Evolutionary conservation across 2,888 invertebrate genomes (phyloP), one percentile per base, ranked within the genome.

Genomic region (Andrena bucephala): DNA sequence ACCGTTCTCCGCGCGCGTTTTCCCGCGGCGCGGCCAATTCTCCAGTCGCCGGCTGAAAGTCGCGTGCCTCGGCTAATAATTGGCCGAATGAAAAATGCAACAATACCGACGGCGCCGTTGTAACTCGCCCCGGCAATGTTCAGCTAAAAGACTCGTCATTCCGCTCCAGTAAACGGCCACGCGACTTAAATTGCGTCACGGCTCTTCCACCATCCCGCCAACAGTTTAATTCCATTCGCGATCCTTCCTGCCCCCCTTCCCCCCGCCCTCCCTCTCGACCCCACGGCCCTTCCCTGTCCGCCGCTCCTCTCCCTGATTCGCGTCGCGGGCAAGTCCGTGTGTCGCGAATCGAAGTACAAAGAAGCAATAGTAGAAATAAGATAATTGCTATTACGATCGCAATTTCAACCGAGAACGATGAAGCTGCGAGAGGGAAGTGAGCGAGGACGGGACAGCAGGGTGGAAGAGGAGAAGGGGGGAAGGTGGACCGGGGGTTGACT

Each of bases 301-400:
- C 10, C 54, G 20, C 31, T 8, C 27, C 29, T 8, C 50, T 50
- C 85, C 60, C 83, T 69, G 82, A 70, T 78, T 83, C 76, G 86
- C 86, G 79, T 86, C 86, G 75, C 78, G 65, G 67, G 69, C 82
- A 69, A 77, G 77, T 79, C 72, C 84, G 73, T 79, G 82, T 84
- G 88, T 87, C 90, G 89, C 83, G 77, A 88, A 90, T 89, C 87
- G 88, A 90, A 89, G 86, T 86, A 89, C 87, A 88, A 88, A 89
- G 89, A 86, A 87, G 86, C 84, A 87, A 86, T 87, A 83, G 86
- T 85, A 88, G 89, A 89, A 90, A 92, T 91, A 90, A 90, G 90
- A 90, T 90, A 92, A 92, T 92, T 92, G 92, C 90, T 90, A 89
- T 90, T 90, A 93, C 90, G 90, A 91, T 93, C 88, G 92, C 90